A percentile compares a stretch with the other conserved stretches of the same genome.
Evolutionary conservation across 2,888 invertebrate species (phyloP).

Genomic region (Hipparchia sbordonii): DNA sequence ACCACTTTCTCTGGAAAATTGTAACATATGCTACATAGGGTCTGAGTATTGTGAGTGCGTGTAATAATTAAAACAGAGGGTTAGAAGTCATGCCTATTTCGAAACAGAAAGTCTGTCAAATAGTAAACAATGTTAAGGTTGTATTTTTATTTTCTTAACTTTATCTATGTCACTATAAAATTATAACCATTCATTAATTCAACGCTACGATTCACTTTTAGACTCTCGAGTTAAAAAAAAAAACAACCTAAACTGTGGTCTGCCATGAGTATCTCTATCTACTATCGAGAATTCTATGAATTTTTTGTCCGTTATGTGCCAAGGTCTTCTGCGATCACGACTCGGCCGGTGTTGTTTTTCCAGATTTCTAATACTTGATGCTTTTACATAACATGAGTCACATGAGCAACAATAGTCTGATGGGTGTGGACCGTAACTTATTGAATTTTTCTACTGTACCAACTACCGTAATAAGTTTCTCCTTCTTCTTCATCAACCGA

Average conservation of each 20-base stretch:
- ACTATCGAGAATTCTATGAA: constrained; percentile 10
- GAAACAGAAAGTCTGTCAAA: too few relatives aligned
- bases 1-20: too few relatives aligned
- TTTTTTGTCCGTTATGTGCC: constrained; percentile 38
- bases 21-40: too few relatives aligned
- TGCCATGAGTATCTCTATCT: background rate
- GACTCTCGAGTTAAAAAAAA: too few relatives aligned
- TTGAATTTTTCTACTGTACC: background rate
- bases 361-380: constrained; percentile 27
- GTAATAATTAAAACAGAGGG: too few relatives aligned
- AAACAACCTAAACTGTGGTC: background rate
- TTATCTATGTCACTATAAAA: too few relatives aligned
- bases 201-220: too few relatives aligned
- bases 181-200: background rate
- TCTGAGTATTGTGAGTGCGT: too few relatives aligned
- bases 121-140: too few relatives aligned
- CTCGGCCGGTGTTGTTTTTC: constrained; percentile 34
- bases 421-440: constrained; percentile 22
- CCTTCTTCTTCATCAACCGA: background rate
- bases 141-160: too few relatives aligned
- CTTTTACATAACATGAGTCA: constrained; percentile 39
- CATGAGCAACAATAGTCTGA: constrained; percentile 18
- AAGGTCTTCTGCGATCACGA: constrained; percentile 38
- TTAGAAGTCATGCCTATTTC: too few relatives aligned
- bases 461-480: background rate